Conservation (phyloP, 2,888 invertebrate species). For the Drosophila percnosoma region DNA sequence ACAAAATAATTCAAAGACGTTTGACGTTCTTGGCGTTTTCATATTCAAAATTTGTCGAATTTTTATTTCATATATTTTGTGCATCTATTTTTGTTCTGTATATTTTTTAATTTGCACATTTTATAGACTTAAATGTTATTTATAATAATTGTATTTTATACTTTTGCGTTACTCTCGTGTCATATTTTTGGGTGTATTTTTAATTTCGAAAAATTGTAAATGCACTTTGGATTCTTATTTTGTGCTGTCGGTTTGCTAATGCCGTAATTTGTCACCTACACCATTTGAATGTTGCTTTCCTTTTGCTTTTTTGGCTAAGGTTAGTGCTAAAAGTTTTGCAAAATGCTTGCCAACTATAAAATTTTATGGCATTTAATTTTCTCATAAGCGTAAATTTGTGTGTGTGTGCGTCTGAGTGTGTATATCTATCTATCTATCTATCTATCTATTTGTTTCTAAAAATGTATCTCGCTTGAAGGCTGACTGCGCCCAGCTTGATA, state of each 20-base stretch:
- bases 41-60: neutral
- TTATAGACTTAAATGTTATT: constrained; percentile 3
- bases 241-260: constrained; percentile 36
- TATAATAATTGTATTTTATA: constrained; percentile 2
- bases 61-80: neutral
- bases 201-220: constrained; percentile 14
- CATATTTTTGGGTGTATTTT: constrained; percentile 3
- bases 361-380: constrained; percentile 78
- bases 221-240: constrained; percentile 22
- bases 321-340: constrained; percentile 66
- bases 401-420: neutral
- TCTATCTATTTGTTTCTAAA: constrained; percentile 35
- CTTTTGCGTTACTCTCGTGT: constrained; percentile 8
- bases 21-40: neutral
- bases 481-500: constrained; percentile 51
- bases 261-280: constrained; percentile 69
- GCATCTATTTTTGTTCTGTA: neutral
- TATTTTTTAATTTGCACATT: neutral
- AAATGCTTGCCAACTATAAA: constrained; percentile 68
- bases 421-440: constrained; percentile 5
- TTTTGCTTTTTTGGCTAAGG: constrained; percentile 34
- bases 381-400: constrained; percentile 64
- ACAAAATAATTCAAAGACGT: neutral
- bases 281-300: constrained; percentile 37
- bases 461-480: constrained; percentile 62